Evolutionary conservation across 1,140 invertebrate species (phyloP), one percentile per base, ranked within the genome.

Genomic region (Bombus terrestris): DNA sequence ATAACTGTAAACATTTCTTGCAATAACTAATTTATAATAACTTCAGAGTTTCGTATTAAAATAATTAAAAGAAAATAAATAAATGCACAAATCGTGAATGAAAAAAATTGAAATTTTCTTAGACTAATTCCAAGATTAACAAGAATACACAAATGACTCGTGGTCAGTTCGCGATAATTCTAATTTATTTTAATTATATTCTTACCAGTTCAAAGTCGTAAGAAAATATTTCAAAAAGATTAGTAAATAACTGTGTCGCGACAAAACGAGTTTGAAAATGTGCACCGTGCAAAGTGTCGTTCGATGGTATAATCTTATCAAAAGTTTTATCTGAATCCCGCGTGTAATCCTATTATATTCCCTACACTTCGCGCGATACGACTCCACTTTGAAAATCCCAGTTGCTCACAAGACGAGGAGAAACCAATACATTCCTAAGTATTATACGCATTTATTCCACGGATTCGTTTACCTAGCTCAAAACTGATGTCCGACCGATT

Each of bases 281-380:
- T 68, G 28, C 79, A 68, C 43, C 6, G 47, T 25, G 43, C 43
- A 28, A 73, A 41, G 59, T 74, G 32, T 75, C 53, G 47, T 75
- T 72, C 64, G 25, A 76, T 59, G 69, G 66, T 77, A 64, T 78
- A 86, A 86, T 86, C 85, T 86, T 83, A 86, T 86, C 85, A 74
- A 83, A 83, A 71, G 85, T 72, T 74, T 86, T 86, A 86, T 86
- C 85, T 73, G 73, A 86, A 86, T 83, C 73, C 80, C 41, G 10
- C 32, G 9, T 47, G 64, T 83, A 86, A 86, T 86, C 72, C 64
- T 71, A 77, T 86, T 86, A 72, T 62, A 62, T 77, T 74, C 22
- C 47, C 81, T 62, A 35, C 41, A 72, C 76, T 83, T 74, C 73
- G 68, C 73, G 41, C 73, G 32, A 62, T 71, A 76, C 37, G 32